These are phyloP conservation scores for Lytechinus variegatus DNA, from an alignment of 35 echinoderm and acorn worm genomes.

Conservation along the genomic window DNA sequence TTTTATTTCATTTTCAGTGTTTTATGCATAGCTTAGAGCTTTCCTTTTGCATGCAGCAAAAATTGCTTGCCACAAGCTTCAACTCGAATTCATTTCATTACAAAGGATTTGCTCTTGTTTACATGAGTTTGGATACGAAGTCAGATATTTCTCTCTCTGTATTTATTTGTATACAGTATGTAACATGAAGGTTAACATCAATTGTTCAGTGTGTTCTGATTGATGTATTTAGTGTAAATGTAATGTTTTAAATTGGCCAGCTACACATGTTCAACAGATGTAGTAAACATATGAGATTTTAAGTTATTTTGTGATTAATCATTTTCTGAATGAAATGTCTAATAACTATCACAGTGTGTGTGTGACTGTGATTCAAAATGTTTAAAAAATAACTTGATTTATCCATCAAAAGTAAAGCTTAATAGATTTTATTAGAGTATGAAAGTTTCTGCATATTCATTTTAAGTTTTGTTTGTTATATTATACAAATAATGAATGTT, in stretches of 20 bases:
- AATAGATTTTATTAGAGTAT: constrained; percentile 7
- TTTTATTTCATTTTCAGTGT: no score
- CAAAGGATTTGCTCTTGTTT: no score
- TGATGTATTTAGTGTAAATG: background rate
- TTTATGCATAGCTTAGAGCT: no score
- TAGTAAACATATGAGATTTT: background rate
- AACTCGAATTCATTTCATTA: no score
- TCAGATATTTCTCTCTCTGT: background rate
- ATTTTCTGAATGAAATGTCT: background rate
- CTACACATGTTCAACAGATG: background rate
- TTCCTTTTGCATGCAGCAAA: no score
- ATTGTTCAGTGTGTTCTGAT: background rate
- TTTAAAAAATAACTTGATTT: background rate
- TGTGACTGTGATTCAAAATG: background rate
- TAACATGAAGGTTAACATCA: background rate
- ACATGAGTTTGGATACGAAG: background rate
- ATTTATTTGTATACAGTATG: background rate
- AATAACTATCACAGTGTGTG: background rate
- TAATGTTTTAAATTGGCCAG: background rate
- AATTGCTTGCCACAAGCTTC: no score
- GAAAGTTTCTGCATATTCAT: background rate
- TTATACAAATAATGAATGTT: no score
- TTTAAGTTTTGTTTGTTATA: background rate
- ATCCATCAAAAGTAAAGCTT: background rate
- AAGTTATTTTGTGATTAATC: background rate